Evolutionary conservation across 37 sponge, comb jelly and placozoan species (phyloP).

Genomic region (Oscarella lobularis): DNA sequence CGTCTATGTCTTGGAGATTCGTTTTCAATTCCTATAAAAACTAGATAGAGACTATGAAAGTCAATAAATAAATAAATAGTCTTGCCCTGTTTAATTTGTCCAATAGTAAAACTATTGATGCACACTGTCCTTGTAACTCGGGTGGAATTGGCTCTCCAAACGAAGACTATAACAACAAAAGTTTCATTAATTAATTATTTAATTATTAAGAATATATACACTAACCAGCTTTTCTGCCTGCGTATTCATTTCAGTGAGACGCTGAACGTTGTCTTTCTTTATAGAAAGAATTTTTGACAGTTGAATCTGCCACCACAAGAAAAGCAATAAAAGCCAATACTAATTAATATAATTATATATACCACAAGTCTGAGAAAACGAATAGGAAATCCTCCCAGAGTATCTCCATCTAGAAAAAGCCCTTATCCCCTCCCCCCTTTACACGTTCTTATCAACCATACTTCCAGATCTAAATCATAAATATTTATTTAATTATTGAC

Average conservation of each 20-base stretch:
- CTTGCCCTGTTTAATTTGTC: not conserved
- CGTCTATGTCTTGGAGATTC: no score
- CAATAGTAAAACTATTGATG: not conserved
- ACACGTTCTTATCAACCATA: no score
- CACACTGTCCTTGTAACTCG: not conserved
- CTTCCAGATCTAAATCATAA: no score
- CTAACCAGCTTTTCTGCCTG: not conserved
- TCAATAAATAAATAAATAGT: no score
- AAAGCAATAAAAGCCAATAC: no score
- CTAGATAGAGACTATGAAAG: no score
- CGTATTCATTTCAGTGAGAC: not conserved
- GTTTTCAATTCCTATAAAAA: no score
- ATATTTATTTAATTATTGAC: no score
- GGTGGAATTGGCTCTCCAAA: not conserved
- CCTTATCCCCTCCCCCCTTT: no score
- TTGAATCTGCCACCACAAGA: not conserved
- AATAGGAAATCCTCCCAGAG: not conserved
- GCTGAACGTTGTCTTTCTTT: not conserved
- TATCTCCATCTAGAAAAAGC: no score
- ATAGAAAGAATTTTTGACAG: not conserved
- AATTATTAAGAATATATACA: no score
- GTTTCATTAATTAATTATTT: no score
- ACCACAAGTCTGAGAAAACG: conserved; percentile 2
- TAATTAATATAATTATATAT: not conserved
- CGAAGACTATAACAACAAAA: not conserved